Conservation (phyloP, 2,888 invertebrate genomes). For the Imbricaverruca yamaguchii region DNA sequence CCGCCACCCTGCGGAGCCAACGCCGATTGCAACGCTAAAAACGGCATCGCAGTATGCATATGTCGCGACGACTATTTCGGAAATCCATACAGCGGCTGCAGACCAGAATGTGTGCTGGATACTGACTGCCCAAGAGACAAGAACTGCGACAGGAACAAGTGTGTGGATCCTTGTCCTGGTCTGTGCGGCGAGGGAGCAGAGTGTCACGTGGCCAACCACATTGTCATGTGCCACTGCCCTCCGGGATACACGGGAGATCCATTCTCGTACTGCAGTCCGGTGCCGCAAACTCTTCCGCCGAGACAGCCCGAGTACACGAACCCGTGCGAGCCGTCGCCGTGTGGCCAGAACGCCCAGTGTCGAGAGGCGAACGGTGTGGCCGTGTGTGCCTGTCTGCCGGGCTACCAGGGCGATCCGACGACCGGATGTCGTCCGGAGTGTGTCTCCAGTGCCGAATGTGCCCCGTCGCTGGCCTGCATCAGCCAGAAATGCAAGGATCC, state of each 20-base stretch:
- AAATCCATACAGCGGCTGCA: slow-evolving; percentile 49
- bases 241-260: slow-evolving; percentile 36
- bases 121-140: slow-evolving; percentile 35
- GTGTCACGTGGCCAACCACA: slow-evolving; percentile 37
- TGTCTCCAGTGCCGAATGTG: slow-evolving; percentile 65
- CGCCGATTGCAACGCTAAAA: slow-evolving; percentile 53
- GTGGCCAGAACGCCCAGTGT: slow-evolving; percentile 76
- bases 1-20: slow-evolving; percentile 68
- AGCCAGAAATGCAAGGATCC: slow-evolving; percentile 39
- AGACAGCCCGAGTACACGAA: slow-evolving; percentile 60
- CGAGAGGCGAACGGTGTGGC: slow-evolving; percentile 58
- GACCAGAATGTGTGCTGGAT: slow-evolving; percentile 33
- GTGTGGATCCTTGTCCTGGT: slow-evolving; percentile 53
- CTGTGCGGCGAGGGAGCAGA: slow-evolving; percentile 66
- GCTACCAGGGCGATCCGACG: slow-evolving; percentile 50
- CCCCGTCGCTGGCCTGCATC: slow-evolving; percentile 58
- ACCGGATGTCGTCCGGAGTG: slow-evolving; percentile 61
- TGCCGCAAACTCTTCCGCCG: slow-evolving; percentile 38
- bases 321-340: slow-evolving; percentile 71
- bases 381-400: slow-evolving; percentile 51
- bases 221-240: slow-evolving; percentile 37
- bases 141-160: slow-evolving; percentile 35
- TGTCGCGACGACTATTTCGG: slow-evolving; percentile 66
- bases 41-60: slow-evolving; percentile 53
- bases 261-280: slow-evolving; percentile 46